These are phyloP conservation scores for Lasioglossum morio DNA, from an alignment of 2,888 invertebrate species.

Conservation along the genomic window DNA sequence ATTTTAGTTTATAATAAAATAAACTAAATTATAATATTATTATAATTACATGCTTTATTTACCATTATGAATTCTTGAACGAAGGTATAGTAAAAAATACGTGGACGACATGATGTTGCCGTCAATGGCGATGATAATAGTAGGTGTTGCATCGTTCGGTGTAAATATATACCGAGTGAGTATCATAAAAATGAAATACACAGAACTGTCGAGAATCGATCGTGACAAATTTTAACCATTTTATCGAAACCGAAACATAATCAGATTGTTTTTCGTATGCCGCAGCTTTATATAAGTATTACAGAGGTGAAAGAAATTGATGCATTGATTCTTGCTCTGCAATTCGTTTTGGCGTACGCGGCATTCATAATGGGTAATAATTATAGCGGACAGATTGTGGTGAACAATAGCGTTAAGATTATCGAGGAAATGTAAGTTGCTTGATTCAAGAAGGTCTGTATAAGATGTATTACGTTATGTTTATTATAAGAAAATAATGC, in stretches of 20 bases:
- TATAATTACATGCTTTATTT: too few relatives aligned
- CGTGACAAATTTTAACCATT: neutral
- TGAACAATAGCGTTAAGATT: neutral
- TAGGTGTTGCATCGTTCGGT: neutral
- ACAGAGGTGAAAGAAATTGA: neutral
- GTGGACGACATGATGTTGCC: neutral
- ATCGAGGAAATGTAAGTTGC: conserved; percentile 10
- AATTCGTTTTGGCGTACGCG: neutral
- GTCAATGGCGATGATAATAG: neutral
- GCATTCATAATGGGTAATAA: neutral
- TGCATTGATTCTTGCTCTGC: neutral
- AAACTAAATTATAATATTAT: too few relatives aligned
- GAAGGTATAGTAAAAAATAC: neutral
- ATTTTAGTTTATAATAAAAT: too few relatives aligned
- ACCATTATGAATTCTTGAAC: neutral
- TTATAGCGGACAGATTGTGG: neutral
- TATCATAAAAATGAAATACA: neutral
- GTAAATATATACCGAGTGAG: conserved; percentile 12
- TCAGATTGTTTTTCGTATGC: neutral
- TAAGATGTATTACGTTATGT: neutral
- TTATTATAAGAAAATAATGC: neutral
- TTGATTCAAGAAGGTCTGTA: too few relatives aligned
- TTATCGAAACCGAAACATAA: neutral
- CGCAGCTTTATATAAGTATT: neutral
- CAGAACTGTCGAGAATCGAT: neutral